A percentile compares a stretch with the other conserved stretches of the same genome.
Conservation (phyloP, 2,888 invertebrate genomes). For the Xanthorhoe spadicearia region DNA sequence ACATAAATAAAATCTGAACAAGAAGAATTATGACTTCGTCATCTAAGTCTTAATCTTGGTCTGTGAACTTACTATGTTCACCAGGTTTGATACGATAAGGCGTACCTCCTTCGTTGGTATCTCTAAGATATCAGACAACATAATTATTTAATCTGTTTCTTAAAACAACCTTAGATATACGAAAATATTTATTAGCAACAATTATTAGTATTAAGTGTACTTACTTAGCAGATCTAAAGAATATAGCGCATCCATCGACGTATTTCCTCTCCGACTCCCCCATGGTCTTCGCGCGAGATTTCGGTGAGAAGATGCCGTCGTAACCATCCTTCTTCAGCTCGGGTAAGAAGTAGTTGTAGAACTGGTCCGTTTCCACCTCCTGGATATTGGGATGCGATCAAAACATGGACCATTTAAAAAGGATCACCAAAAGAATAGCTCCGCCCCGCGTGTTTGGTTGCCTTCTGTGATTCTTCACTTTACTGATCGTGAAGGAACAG, state of each 20-base stretch:
- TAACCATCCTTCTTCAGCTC: constrained; percentile 96
- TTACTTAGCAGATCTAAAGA: constrained; percentile 96
- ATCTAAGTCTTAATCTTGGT: not conserved
- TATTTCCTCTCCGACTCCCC: constrained; percentile 97
- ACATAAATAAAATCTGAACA: not conserved
- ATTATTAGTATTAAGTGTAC: constrained; percentile 51
- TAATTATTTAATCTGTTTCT: too few relatives aligned
- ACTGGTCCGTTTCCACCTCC: constrained; percentile 99
- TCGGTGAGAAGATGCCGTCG: constrained; percentile 98
- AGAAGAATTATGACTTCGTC: not conserved
- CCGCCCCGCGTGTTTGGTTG: too few relatives aligned
- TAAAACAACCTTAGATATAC: too few relatives aligned
- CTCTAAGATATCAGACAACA: too few relatives aligned
- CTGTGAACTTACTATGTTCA: too few relatives aligned
- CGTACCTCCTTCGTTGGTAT: too few relatives aligned
- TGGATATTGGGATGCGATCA: constrained; percentile 69
- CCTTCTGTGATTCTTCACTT: too few relatives aligned
- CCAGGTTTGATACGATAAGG: too few relatives aligned
- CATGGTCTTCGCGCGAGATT: constrained; percentile 99
- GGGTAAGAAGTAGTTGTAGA: constrained; percentile 97
- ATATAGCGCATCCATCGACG: constrained; percentile 99
- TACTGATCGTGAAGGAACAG: too few relatives aligned
- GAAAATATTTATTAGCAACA: not conserved
- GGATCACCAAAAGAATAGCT: too few relatives aligned
- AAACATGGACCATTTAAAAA: not conserved